Conservation (phyloP, 2,113 vertebrate species). For the Pygoscelis antarcticus region DNA sequence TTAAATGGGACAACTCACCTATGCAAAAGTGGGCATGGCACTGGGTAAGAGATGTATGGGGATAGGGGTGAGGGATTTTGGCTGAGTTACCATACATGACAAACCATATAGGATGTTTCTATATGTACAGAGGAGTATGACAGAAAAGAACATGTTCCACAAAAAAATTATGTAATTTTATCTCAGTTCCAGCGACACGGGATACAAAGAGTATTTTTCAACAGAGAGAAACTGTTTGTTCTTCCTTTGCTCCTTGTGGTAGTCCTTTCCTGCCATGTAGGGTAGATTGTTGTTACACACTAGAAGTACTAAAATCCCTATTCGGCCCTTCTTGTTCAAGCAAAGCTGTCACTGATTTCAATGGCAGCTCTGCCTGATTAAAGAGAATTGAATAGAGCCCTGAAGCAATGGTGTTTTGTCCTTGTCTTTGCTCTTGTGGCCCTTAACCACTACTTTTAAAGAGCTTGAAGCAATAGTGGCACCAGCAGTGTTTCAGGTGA, state of each 20-base stretch:
- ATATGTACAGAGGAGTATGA: neutral
- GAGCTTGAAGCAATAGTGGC: neutral
- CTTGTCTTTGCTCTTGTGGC: slow-evolving; percentile 44
- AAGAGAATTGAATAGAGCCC: slow-evolving; percentile 18
- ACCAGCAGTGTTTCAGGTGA: slow-evolving; percentile 5
- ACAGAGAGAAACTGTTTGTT: neutral
- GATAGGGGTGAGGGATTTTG: neutral
- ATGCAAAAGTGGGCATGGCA: neutral
- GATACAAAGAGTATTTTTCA: neutral
- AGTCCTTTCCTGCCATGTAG: neutral
- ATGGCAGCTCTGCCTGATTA: slow-evolving; percentile 15
- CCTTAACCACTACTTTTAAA: slow-evolving; percentile 12
- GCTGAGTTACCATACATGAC: neutral
- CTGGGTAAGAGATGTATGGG: fast-evolving
- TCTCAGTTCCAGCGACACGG: neutral
- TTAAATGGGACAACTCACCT: neutral
- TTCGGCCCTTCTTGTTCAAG: neutral
- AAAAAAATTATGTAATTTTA: neutral
- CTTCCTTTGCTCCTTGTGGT: neutral
- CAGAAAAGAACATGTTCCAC: neutral
- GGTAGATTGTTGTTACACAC: neutral
- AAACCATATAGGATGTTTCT: neutral
- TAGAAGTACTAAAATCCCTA: neutral
- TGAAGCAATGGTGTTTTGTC: slow-evolving; percentile 34
- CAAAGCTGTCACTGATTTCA: slow-evolving; percentile 42